A percentile compares a stretch with the other conserved stretches of the same genome.
Evolutionary conservation across 2,888 invertebrate genomes (phyloP).

Genomic region (Patella caerulea): DNA sequence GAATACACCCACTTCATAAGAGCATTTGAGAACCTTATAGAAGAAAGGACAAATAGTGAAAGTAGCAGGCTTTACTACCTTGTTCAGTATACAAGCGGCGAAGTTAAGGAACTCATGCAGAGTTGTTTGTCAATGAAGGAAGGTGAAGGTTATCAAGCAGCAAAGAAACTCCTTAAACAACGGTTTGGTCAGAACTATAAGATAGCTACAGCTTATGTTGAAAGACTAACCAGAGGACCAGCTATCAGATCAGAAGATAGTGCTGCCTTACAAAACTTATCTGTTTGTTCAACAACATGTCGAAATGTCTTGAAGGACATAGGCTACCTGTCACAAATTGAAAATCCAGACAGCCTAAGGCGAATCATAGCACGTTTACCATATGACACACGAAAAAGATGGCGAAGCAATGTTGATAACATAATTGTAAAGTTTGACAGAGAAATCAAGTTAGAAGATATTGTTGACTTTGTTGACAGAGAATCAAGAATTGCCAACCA

Average conservation of each 20-base stretch:
- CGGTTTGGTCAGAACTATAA: neutral
- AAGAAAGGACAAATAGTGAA: neutral
- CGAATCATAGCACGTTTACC: neutral
- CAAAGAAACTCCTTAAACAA: neutral
- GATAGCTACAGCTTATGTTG: neutral
- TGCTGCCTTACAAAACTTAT: neutral
- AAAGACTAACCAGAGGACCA: neutral
- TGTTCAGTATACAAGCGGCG: neutral
- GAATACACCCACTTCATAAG: slow-evolving; percentile 2
- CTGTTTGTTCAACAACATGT: neutral
- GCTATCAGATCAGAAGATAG: neutral
- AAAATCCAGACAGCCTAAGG: neutral
- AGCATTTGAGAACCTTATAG: neutral
- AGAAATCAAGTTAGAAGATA: neutral
- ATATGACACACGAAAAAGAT: neutral
- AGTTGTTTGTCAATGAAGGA: neutral
- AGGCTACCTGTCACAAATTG: neutral
- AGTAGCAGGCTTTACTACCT: neutral
- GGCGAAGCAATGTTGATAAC: neutral
- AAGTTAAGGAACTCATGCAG: neutral
- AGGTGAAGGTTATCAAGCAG: neutral
- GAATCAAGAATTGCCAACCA: neutral
- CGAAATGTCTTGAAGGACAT: neutral
- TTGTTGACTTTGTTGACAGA: neutral
- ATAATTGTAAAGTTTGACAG: neutral